Evolutionary conservation across 2,113 vertebrate species (phyloP).

Genomic region (Zosterops japonicus): DNA sequence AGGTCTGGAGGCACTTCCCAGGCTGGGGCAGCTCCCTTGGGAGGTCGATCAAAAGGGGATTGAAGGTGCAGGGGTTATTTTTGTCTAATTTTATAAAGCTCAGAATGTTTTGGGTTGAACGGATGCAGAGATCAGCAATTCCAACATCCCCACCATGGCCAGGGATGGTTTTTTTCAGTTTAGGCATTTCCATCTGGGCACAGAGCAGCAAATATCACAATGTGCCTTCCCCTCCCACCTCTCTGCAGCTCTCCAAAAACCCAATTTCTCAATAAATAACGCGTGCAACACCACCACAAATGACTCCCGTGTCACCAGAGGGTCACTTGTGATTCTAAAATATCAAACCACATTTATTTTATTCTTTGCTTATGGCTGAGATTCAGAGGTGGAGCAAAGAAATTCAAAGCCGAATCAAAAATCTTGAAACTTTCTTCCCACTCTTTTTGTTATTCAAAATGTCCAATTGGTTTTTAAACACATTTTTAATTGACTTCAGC

Average conservation of each 20-base stretch:
- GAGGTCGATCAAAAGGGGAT: background rate
- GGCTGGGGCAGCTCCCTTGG: background rate
- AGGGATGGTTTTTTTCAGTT: background rate
- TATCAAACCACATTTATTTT: background rate
- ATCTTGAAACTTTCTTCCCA: background rate
- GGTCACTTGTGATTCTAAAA: background rate
- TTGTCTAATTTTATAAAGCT: background rate
- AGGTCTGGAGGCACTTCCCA: background rate
- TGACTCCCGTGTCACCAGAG: rapidly evolving
- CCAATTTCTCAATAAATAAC: background rate
- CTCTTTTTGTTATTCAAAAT: background rate
- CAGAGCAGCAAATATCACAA: rapidly evolving
- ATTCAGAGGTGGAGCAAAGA: background rate
- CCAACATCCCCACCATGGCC: background rate
- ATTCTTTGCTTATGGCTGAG: background rate
- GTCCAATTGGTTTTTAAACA: background rate
- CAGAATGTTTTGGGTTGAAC: background rate
- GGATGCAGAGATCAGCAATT: too few relatives aligned
- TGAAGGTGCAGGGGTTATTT: background rate
- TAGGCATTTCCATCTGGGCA: background rate
- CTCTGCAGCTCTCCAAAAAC: background rate
- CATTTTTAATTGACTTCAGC: background rate
- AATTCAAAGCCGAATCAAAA: background rate
- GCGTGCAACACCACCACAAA: background rate
- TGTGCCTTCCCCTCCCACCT: background rate